phyloP scores from a whole-genome alignment of 2,113 vertebrate genomes.

The Planiliza haematocheilus region DNA sequence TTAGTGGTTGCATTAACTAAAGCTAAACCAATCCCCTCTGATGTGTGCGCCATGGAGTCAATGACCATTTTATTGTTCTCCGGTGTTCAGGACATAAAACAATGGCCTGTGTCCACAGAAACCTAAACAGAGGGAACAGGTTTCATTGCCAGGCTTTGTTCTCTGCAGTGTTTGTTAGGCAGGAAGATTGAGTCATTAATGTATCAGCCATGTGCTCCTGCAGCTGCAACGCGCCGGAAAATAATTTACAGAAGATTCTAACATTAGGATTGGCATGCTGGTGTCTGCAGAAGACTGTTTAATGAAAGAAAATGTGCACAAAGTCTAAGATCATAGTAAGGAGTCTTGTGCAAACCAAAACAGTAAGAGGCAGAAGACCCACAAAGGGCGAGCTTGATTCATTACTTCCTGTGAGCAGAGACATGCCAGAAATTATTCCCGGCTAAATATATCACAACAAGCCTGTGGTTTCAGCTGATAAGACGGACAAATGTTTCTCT shows the following conservation, averaged over 20 bases:
- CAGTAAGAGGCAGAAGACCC: not conserved
- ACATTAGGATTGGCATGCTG: constrained; percentile 2
- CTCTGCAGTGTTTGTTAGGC: constrained; percentile 53
- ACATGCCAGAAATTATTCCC: not conserved
- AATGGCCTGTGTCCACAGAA: constrained; percentile 57
- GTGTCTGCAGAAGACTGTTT: not conserved
- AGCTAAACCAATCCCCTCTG: constrained; percentile 59
- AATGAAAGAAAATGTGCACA: no score
- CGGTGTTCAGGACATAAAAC: constrained; percentile 67
- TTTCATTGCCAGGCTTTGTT: constrained; percentile 67
- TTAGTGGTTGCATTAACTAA: constrained; percentile 66
- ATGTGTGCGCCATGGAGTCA: constrained; percentile 60
- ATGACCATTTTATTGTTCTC: constrained; percentile 66
- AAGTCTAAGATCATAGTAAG: not conserved
- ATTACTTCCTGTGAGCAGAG: constrained; percentile 21
- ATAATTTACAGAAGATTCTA: not conserved
- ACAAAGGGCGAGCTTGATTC: not conserved
- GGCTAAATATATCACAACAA: no score
- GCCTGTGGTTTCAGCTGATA: no score
- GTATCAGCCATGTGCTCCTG: constrained; percentile 59
- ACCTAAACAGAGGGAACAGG: constrained; percentile 56
- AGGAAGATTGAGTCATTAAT: constrained; percentile 73
- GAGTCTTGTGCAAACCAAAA: not conserved
- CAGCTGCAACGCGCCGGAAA: constrained; percentile 56
- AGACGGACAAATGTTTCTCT: not conserved